These are phyloP conservation scores for Entomobrya multifasciata DNA, from an alignment of 2,888 invertebrate genomes.

Conservation along the genomic window DNA sequence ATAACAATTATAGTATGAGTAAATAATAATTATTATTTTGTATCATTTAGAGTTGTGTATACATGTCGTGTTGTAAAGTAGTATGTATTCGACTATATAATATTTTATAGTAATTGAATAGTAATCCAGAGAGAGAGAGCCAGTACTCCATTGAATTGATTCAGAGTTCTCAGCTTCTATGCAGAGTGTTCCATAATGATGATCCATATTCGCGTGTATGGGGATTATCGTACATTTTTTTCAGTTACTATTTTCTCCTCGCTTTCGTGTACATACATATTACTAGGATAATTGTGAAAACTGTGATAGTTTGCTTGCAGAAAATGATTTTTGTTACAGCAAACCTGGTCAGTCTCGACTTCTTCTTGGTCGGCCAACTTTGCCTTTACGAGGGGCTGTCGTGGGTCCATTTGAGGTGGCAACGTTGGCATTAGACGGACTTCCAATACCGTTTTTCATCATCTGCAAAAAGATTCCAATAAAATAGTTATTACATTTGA, in stretches of 20 bases:
- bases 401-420: constrained; percentile 79
- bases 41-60: constrained; percentile 33
- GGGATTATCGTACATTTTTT: not conserved
- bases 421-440: constrained; percentile 78
- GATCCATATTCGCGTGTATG: no score
- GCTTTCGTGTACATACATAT: no score
- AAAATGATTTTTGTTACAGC: constrained; percentile 39
- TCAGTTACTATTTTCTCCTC: no score
- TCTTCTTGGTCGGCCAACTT: constrained; percentile 92
- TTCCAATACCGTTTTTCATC: constrained; percentile 79
- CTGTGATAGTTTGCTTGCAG: no score
- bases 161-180: constrained; percentile 42
- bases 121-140: not conserved
- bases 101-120: constrained; percentile 1
- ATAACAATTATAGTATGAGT: constrained; percentile 26
- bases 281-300: no score
- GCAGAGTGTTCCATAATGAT: not conserved
- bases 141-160: constrained; percentile 37
- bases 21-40: constrained; percentile 41
- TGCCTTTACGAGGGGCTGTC: constrained; percentile 87
- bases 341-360: constrained; percentile 95
- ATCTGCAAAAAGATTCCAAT: constrained; percentile 74
- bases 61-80: constrained; percentile 22
- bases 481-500: no score
- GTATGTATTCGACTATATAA: not conserved